Base-by-base conservation (phyloP, 2,113 vertebrate genomes). In the Percopsis transmontana region DNA sequence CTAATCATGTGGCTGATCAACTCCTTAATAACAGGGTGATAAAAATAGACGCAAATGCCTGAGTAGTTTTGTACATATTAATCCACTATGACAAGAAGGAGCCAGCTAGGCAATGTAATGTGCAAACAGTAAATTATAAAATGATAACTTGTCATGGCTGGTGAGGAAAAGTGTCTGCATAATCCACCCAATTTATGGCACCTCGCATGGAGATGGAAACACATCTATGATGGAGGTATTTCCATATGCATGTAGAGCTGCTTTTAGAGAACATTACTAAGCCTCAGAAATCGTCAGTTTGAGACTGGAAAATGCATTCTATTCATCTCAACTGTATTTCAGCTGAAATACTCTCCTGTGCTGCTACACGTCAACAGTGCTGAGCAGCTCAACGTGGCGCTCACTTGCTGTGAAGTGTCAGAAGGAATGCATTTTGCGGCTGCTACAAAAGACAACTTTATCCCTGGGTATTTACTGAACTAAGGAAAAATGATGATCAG, bases 281-380 rank as follows among this genome's bases (percentile, higher is more conserved):
- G 68, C 53, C 5, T 1, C 16, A 70, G 8, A 74, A 76, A 79
- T 76, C 64, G 68, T 68, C 62, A 74, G 62, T 65, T 58, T 70
- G 68, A 65, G 50, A 0, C 18, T 16, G 5, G 50, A 18, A 69
- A 62, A 76, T 68, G 9, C n/a, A 56, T 77, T 33, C 70, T 60
- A 27, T 60, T 70, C 19, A 58, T 57, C 64, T 14, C 21, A 42
- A 59, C 41, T 21, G 27, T 19, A n/a, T 68, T 68, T 70, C 8
- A 64, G 38, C 44, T 23, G 27, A 73, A 67, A 62, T 55, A 57
- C 58, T 45, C 57, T 48, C 44, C 45, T 62, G 27, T 48, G 50
- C 27, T 58, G 38, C 18, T 45, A 45, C 58, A 18, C 21, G 44
- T 21, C 18, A 61, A 63, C 19, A 38, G 40, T 11, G 40, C 3